phyloP scores from a whole-genome alignment of 2,888 invertebrate species.

The Galerucella pusilla region DNA sequence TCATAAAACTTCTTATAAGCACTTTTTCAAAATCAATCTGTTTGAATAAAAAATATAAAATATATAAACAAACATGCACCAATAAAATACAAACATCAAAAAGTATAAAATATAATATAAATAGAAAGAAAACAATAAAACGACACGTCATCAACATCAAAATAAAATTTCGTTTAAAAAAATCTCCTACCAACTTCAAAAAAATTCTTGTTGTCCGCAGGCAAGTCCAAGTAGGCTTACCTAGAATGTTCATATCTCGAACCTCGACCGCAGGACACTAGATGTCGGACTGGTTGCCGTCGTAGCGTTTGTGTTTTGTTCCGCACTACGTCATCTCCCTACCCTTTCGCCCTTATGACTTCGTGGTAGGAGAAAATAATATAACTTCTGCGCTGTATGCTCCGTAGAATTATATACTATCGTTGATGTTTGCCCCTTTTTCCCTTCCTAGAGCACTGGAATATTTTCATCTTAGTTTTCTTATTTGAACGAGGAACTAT shows the following conservation, averaged over 20 bases:
- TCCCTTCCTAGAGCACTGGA: background rate
- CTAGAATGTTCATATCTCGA: conserved; percentile 67
- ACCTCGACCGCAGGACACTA: conserved; percentile 65
- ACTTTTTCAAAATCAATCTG: background rate
- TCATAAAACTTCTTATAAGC: background rate
- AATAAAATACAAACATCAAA: background rate
- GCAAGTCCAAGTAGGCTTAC: conserved; percentile 58
- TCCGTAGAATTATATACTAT: background rate
- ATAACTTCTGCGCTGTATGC: conserved; percentile 27
- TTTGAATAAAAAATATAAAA: background rate
- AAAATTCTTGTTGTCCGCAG: conserved; percentile 34
- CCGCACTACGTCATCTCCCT: conserved; percentile 64
- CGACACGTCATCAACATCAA: conserved; percentile 18
- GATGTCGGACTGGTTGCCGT: conserved; percentile 59
- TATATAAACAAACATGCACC: background rate
- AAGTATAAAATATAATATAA: background rate
- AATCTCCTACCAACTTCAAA: conserved; percentile 33
- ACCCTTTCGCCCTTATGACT: conserved; percentile 33
- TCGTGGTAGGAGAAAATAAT: conserved; percentile 41
- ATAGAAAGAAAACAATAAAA: background rate
- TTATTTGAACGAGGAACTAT: background rate
- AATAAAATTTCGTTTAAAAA: conserved; percentile 20
- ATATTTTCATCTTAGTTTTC: background rate
- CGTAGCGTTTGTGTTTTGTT: conserved; percentile 63
- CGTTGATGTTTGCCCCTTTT: background rate